Evolutionary conservation across 2,113 vertebrate genomes (phyloP).

Genomic region (Perca schrenkii): DNA sequence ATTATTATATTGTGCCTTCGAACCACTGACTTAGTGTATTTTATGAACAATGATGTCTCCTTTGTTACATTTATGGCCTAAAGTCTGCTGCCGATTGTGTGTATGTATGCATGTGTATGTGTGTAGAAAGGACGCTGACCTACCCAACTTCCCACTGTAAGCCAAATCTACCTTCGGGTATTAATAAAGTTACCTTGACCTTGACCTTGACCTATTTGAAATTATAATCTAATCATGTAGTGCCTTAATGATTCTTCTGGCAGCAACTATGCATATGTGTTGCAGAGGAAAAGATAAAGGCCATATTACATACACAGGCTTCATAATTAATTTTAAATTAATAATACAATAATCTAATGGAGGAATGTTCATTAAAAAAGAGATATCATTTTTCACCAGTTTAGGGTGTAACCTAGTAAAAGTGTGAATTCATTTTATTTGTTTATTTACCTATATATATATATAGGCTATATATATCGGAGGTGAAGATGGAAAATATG

Average conservation of each 20-base stretch:
- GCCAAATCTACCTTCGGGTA: no score
- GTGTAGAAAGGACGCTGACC: no score
- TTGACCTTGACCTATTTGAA: not conserved
- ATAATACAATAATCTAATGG: not conserved
- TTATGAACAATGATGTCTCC: no score
- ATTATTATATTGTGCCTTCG: no score
- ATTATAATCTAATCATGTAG: not conserved
- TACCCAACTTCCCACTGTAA: no score
- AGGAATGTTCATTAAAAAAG: not conserved
- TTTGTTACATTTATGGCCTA: no score
- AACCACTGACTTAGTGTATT: no score
- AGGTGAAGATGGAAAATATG: not conserved
- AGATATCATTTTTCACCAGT: rapidly evolving
- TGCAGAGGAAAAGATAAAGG: not conserved
- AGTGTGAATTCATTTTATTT: not conserved
- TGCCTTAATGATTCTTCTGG: not conserved
- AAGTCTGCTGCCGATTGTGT: no score
- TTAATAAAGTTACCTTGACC: no score
- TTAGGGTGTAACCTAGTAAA: not conserved
- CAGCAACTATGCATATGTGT: not conserved
- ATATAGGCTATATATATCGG: no score
- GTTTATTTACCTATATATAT: not conserved
- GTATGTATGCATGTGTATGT: no score
- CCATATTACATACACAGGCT: not conserved
- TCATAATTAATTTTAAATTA: no score